Base-by-base conservation (phyloP, 2,797 vertebrate genomes). In the Enteromius anoplus region DNA sequence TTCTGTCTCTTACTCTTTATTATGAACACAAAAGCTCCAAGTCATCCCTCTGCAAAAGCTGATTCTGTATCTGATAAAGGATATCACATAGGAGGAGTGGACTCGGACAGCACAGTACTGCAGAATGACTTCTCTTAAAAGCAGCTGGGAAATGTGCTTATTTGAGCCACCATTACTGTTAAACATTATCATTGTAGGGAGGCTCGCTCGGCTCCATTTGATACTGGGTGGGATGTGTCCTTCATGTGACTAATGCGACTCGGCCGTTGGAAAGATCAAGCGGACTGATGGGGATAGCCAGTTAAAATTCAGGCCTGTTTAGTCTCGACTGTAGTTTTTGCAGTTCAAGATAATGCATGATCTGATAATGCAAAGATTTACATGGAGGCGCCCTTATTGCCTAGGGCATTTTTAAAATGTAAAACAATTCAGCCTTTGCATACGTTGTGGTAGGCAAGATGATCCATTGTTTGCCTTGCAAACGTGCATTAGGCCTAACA, bases 401-500 rank as follows among this genome's bases (percentile, higher is more conserved):
- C 76, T n/a, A 3, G 83, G 32, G 47, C 62, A 70, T 60, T 86
- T 84, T 83, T 79, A 32, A 84, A 82, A 82, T 84, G 70, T 89
- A 92, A 92, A 94, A 92, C 92, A 93, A 91, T 92, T 94, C 90
- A 91, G 65, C 55, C 55, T 86, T 84, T 75, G 81, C 84, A 84
- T 85, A 64, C 45, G 37, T 68, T 65, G 58, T 78, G 75, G 60
- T 72, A 66, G 77, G 75, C 70, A 29, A 65, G 82, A 58, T 77
- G 73, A 83, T 78, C 32, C 72, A 64, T 66, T 68, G 60, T 83
- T 83, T 73, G 85, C 81, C 76, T 86, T 75, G 85, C 85, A 86
- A 86, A 83, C 51, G 0, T 71, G 71, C 65, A 10, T 40, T 79
- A 45, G 69, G 29, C 64, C 45, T n/a, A 45, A 75, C 19, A 26